These are phyloP conservation scores for Drosophila maculinotata DNA, from an alignment of 2,888 invertebrate genomes.

Conservation along the genomic window DNA sequence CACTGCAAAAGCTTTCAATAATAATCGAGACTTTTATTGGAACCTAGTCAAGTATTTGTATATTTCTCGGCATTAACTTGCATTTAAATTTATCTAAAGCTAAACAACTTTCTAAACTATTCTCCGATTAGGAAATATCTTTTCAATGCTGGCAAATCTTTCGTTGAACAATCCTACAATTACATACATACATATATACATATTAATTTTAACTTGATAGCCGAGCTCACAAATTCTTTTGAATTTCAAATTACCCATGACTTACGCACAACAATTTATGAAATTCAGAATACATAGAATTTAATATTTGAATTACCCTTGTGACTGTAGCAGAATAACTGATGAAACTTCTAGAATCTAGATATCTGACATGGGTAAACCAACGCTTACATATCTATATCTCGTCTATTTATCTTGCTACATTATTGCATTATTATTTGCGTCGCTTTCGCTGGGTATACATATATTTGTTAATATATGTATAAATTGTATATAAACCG, in stretches of 20 bases:
- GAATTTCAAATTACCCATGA: background rate
- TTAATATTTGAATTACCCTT: background rate
- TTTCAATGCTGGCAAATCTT: conserved; percentile 5
- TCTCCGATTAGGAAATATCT: background rate
- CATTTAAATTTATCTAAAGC: conserved; percentile 11
- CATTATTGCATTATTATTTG: conserved; percentile 18
- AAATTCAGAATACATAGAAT: conserved; percentile 8
- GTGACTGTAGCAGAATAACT: too few species aligned
- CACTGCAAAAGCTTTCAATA: conserved; percentile 24
- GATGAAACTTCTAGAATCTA: background rate
- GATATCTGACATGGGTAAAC: background rate
- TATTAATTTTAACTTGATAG: conserved; percentile 11
- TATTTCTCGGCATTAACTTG: conserved; percentile 2
- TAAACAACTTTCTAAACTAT: conserved; percentile 6
- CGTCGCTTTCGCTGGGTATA: background rate
- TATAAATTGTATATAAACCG: conserved; percentile 69
- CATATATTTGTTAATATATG: conserved; percentile 18
- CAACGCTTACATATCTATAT: conserved; percentile 3
- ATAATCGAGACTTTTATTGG: background rate
- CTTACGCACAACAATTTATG: background rate
- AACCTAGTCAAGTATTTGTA: conserved; percentile 6
- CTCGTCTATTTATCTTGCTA: conserved; percentile 3
- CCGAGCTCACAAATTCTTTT: conserved; percentile 5
- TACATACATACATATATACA: conserved; percentile 16
- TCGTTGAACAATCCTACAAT: conserved; percentile 14